Conservation (phyloP, 2,797 vertebrate genomes). For the Alectoris magna region DNA sequence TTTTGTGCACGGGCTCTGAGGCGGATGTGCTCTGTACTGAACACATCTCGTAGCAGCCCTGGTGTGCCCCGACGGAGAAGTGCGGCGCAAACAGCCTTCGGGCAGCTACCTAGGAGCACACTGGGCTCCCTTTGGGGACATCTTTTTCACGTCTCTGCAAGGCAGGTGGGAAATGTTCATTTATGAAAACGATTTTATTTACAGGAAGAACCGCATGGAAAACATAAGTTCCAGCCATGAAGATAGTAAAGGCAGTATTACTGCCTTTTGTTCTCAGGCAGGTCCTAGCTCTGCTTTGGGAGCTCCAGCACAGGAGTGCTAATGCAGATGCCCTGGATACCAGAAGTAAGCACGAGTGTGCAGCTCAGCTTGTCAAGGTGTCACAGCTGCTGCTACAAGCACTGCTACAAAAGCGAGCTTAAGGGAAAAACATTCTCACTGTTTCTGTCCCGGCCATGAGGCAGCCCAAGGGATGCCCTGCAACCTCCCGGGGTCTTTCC, state of each 20-base stretch:
- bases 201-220: neutral
- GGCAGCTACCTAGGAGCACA: rapidly evolving
- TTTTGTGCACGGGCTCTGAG: rapidly evolving
- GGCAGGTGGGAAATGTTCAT: neutral
- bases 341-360: rapidly evolving
- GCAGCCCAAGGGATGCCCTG: rapidly evolving
- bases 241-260: neutral
- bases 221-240: neutral
- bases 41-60: rapidly evolving
- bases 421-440: neutral
- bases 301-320: neutral
- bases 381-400: neutral
- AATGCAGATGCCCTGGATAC: rapidly evolving
- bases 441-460: neutral
- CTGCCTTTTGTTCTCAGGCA: neutral
- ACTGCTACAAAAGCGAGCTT: rapidly evolving
- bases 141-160: neutral
- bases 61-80: rapidly evolving
- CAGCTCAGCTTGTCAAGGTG: neutral
- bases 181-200: rapidly evolving
- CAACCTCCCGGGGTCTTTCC: neutral
- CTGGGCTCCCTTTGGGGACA: rapidly evolving
- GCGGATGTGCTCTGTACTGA: rapidly evolving
- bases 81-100: rapidly evolving
- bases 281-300: neutral